Evolutionary conservation across 2,113 vertebrate genomes (phyloP).

Genomic region (Myrmophylax atrothorax): DNA sequence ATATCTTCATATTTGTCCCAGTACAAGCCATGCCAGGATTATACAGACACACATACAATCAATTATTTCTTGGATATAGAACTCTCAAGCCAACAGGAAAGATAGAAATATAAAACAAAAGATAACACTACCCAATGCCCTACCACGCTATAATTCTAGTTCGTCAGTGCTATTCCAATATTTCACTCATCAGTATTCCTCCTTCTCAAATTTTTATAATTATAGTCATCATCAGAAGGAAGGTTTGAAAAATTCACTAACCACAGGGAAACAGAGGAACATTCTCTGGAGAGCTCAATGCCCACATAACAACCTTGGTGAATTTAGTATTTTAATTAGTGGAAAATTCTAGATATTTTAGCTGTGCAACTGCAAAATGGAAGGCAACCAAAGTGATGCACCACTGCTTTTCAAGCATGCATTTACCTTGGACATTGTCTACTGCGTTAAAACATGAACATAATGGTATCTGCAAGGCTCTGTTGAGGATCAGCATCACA

Average conservation of each 20-base stretch:
- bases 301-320: conserved; percentile 27
- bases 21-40: not conserved
- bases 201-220: conserved; percentile 64
- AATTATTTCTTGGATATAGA: not conserved
- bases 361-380: not conserved
- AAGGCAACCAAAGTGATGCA: not conserved
- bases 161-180: not conserved
- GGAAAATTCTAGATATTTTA: conserved; percentile 42
- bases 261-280: conserved; percentile 29
- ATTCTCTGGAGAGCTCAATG: conserved; percentile 17
- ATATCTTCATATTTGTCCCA: not conserved
- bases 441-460: not conserved
- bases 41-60: not conserved
- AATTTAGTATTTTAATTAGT: conserved; percentile 15
- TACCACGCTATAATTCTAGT: not conserved
- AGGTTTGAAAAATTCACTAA: conserved; percentile 46
- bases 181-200: conserved; percentile 59
- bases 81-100: not conserved
- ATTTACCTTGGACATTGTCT: not conserved
- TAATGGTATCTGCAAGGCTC: not conserved
- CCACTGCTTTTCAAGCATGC: not conserved
- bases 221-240: conserved; percentile 51
- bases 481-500: not conserved
- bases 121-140: not conserved
- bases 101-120: not conserved